Percentiles rank a stretch among this genome's conserved stretches.
Evolutionary conservation across 1,140 invertebrate genomes (phyloP).

Genomic region (Antheraea mylitta): DNA sequence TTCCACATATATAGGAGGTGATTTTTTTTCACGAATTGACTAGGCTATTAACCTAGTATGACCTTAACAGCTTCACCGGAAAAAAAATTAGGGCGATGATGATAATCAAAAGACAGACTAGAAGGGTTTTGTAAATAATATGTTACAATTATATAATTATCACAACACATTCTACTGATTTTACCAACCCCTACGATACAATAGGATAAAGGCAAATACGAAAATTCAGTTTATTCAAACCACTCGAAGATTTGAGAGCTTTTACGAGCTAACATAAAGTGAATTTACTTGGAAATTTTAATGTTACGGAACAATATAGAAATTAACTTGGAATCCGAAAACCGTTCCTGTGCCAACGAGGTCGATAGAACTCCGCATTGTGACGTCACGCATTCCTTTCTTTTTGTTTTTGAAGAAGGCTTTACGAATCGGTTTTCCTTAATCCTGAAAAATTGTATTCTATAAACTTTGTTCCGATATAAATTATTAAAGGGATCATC

Average conservation of each 20-base stretch:
- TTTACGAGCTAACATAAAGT: constrained; percentile 1
- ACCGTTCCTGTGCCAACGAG: not conserved
- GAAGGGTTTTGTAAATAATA: too few species aligned
- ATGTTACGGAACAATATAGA: constrained; percentile 1
- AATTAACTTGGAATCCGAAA: not conserved
- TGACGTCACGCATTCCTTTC: not conserved
- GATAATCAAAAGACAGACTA: too few species aligned
- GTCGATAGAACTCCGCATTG: not conserved
- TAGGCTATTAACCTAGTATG: too few species aligned
- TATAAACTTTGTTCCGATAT: too few species aligned
- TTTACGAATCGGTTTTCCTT: too few species aligned
- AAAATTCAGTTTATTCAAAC: not conserved
- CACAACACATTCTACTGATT: not conserved
- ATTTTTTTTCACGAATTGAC: too few species aligned
- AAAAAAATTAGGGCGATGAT: too few species aligned
- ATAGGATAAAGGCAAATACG: not conserved
- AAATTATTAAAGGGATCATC: too few species aligned
- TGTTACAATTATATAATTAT: too few species aligned
- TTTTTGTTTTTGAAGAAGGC: not conserved
- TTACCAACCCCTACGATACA: not conserved
- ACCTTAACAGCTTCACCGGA: too few species aligned
- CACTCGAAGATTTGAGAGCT: not conserved
- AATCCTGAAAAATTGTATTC: too few species aligned
- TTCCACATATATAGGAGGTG: too few species aligned
- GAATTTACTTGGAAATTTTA: not conserved